These are phyloP conservation scores for Sciurus niger DNA, from an alignment of 2,113 vertebrate genomes.

Conservation along the genomic window DNA sequence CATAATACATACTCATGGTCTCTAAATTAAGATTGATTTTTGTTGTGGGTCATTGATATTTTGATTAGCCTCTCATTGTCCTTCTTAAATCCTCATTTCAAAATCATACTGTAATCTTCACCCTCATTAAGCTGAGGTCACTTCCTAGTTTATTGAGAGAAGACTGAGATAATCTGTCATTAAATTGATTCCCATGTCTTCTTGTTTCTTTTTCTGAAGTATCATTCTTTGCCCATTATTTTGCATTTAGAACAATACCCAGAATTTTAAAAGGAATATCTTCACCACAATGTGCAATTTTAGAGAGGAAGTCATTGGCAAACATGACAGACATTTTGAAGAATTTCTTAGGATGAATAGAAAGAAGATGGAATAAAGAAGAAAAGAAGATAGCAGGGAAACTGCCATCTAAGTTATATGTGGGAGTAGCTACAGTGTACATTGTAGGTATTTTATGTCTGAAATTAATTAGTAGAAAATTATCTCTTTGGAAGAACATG, in stretches of 20 bases:
- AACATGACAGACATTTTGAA: not conserved
- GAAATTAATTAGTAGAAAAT: not conserved
- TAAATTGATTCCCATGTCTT: not conserved
- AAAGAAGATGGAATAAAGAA: not conserved
- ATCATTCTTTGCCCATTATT: not conserved
- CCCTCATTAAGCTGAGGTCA: constrained; percentile 40
- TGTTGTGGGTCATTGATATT: constrained; percentile 43
- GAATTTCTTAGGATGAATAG: not conserved
- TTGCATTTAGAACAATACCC: not conserved
- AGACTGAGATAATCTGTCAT: constrained; percentile 1
- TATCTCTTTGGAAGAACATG: not conserved
- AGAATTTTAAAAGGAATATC: not conserved
- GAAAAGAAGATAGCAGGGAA: not conserved
- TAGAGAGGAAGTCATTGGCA: not conserved
- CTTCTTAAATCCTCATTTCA: constrained; percentile 44
- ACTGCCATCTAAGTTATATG: not conserved
- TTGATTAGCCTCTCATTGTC: constrained; percentile 59
- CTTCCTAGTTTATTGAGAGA: not conserved
- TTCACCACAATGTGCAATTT: not conserved
- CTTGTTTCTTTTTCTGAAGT: constrained; percentile 23
- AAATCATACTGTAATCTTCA: constrained; percentile 45
- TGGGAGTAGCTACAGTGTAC: not conserved
- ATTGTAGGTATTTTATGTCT: not conserved
- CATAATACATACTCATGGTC: not conserved
- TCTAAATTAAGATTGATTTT: constrained; percentile 48